phyloP scores from a whole-genome alignment of 2,888 invertebrate species.

The Aphidoletes aphidimyza region DNA sequence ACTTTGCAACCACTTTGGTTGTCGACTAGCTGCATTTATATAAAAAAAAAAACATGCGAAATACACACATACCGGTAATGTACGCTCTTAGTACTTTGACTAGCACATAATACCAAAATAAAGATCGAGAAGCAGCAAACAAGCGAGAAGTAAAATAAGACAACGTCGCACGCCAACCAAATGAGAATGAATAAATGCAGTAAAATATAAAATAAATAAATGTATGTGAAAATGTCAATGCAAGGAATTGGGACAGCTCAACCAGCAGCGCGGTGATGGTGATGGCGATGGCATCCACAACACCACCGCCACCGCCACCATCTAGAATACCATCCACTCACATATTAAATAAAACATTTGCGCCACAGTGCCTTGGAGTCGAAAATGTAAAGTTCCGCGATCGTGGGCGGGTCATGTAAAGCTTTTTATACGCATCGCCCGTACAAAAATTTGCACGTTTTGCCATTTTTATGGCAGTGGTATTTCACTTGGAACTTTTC shows the following conservation, averaged over 20 bases:
- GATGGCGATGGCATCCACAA: neutral
- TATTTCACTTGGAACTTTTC: slow-evolving; percentile 32
- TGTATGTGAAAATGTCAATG: slow-evolving; percentile 33
- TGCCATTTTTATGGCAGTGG: slow-evolving; percentile 42
- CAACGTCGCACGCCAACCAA: no score
- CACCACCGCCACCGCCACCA: neutral
- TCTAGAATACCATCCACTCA: no score
- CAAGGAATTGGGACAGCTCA: neutral
- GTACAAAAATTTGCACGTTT: neutral
- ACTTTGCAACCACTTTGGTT: neutral
- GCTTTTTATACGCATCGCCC: slow-evolving; percentile 44
- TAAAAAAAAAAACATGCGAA: neutral
- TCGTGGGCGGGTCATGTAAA: neutral
- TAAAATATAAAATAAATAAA: slow-evolving; percentile 46
- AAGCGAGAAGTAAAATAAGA: neutral
- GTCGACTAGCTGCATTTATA: neutral
- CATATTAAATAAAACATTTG: neutral
- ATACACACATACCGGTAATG: slow-evolving; percentile 2
- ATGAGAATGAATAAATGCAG: slow-evolving; percentile 13
- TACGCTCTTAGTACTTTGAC: neutral
- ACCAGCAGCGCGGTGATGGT: neutral
- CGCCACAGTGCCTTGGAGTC: neutral
- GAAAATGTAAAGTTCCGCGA: neutral
- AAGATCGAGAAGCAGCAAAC: neutral
- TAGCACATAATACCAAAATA: slow-evolving; percentile 15